Evolutionary conservation across 2,797 vertebrate genomes (phyloP).

Genomic region (Anniella stebbinsi): DNA sequence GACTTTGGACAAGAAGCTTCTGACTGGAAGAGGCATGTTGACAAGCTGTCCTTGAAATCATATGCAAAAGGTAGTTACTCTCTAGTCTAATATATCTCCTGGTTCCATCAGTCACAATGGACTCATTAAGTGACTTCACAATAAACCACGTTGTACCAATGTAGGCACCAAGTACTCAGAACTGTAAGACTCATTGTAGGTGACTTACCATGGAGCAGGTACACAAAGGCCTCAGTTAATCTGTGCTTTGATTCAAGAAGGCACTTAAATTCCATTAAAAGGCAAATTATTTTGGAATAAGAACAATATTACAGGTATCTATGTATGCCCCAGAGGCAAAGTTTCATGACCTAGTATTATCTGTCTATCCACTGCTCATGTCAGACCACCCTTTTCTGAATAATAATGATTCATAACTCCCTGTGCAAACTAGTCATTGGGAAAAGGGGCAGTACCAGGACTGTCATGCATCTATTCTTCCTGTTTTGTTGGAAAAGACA

Average conservation of each 20-base stretch:
- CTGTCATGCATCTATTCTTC: not conserved
- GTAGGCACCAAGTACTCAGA: not conserved
- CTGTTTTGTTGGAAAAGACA: not conserved
- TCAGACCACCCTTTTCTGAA: not conserved
- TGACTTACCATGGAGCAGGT: not conserved
- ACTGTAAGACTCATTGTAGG: not conserved
- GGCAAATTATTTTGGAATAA: not conserved
- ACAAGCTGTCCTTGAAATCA: not conserved
- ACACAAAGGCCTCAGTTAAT: not conserved
- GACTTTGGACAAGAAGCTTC: not conserved
- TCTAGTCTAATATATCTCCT: not conserved
- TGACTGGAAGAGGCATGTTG: not conserved
- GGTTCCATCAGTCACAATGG: not conserved
- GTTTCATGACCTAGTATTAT: not conserved
- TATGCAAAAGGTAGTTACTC: rapidly evolving
- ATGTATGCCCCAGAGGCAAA: not conserved
- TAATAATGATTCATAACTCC: slow-evolving; percentile 5
- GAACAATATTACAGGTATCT: not conserved
- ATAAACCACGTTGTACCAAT: not conserved
- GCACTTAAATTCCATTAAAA: not conserved
- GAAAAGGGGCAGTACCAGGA: not conserved
- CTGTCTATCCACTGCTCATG: not conserved
- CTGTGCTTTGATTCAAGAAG: not conserved
- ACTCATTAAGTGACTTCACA: slow-evolving; percentile 8
- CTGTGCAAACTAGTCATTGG: not conserved